Evolutionary conservation across 2,797 vertebrate genomes (phyloP), one percentile per base, ranked within the genome.

Genomic region (Crocodylus rhombifer): DNA sequence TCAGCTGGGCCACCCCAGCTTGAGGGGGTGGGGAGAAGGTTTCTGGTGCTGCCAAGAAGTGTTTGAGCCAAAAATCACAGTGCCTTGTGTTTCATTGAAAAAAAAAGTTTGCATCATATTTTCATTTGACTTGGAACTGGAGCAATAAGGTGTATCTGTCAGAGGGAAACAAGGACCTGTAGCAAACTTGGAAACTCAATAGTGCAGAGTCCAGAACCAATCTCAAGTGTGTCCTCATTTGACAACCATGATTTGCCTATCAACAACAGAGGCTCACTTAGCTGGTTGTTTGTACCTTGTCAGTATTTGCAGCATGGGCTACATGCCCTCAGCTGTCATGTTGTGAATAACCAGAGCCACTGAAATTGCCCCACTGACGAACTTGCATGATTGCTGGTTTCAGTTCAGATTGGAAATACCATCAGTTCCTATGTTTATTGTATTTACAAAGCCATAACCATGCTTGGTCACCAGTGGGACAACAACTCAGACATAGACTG

Each of bases 1-100:
- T 3, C 20, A 7, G 60, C 60, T 6, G 33, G 62, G 5, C 5
- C 1, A 0, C 42, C 28, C 42, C 1, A 0, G 11, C 42, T 73
- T 67, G 30, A 67, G 65, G 30, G 33, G 30, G 2, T 42, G 42
- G 7, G 42, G 42, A 67, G 30, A 8, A 30, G 65, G 20, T 23
- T 42, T 33, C 79, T 21, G 33, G 14, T 23, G 20, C 61, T 78
- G 18, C 30, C 26, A 1, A 20, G 25, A 17, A 75, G 15, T 69
- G 64, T 6, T 6, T 0, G 1, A 83, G 20, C 5, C 33, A 28
- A 30, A 36, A 9, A 26, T 78, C 63, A 7, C 0, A 0, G 14
- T 60, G 55, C 64, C 20, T 28, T 28, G 4, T 1, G 2, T 28
- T 2, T 17, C 2, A 2, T n/a, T 73, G 36, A 9, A 42, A 42